These are phyloP conservation scores for Chironomus striatipennis DNA, from an alignment of 1,140 invertebrate genomes.

Conservation along the genomic window DNA sequence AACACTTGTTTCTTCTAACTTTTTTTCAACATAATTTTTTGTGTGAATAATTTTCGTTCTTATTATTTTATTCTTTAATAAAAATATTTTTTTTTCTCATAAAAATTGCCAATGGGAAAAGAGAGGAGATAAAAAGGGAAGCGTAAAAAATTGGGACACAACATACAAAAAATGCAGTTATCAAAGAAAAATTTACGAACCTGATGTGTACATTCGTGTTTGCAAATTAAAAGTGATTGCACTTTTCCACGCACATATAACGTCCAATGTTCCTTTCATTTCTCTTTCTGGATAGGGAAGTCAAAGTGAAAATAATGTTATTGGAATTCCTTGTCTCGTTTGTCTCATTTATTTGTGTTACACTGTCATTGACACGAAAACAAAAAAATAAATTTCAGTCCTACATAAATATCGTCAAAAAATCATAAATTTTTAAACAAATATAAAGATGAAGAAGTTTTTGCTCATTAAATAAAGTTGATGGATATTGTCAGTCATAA, in stretches of 20 bases:
- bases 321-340: background rate
- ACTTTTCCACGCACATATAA: background rate
- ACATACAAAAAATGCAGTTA: background rate
- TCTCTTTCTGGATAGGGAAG: background rate
- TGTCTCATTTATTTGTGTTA: background rate
- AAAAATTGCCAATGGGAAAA: too few relatives aligned
- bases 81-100: too few relatives aligned
- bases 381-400: background rate
- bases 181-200: background rate
- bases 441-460: too few relatives aligned
- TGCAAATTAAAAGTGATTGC: constrained; percentile 13
- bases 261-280: background rate
- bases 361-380: background rate
- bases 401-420: constrained; percentile 3
- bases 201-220: background rate
- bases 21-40: too few relatives aligned
- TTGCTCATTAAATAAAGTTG: background rate
- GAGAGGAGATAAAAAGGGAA: too few relatives aligned
- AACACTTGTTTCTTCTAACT: too few relatives aligned
- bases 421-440: background rate
- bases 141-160: background rate
- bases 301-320: background rate
- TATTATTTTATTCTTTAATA: too few relatives aligned
- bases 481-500: background rate
- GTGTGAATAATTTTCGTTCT: too few relatives aligned